Evolutionary conservation across 2,113 vertebrate genomes (phyloP).

Genomic region (Calonectris borealis): DNA sequence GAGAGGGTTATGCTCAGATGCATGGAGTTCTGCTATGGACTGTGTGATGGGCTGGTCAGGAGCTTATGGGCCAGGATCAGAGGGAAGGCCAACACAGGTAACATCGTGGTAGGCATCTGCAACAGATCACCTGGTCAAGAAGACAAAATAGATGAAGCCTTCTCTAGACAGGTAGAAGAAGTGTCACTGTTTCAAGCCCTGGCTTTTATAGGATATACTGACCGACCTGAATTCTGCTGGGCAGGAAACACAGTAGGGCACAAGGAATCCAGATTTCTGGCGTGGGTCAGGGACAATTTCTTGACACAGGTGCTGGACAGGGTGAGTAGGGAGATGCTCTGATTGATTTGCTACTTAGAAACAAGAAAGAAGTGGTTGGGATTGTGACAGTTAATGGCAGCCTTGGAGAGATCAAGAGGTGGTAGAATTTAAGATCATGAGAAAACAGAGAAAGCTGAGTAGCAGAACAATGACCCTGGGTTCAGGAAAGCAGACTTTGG

Average conservation of each 20-base stretch:
- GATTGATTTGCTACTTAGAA: neutral
- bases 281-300: neutral
- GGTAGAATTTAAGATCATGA: neutral
- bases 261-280: neutral
- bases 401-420: neutral
- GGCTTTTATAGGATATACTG: neutral
- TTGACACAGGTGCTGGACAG: neutral
- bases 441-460: neutral
- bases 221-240: neutral
- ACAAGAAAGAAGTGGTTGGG: neutral
- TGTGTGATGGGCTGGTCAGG: neutral
- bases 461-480: neutral
- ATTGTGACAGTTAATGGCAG: neutral
- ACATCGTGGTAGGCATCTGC: neutral
- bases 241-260: neutral
- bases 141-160: neutral
- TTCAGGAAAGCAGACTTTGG: neutral
- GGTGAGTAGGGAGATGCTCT: neutral
- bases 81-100: neutral
- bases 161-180: neutral
- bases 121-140: neutral
- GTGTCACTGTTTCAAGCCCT: neutral
- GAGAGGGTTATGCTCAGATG: neutral
- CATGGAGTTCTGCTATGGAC: neutral
- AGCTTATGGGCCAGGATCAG: neutral